Base-by-base conservation (phyloP, 1,140 invertebrate genomes). In the Leptinotarsa lineolata region DNA sequence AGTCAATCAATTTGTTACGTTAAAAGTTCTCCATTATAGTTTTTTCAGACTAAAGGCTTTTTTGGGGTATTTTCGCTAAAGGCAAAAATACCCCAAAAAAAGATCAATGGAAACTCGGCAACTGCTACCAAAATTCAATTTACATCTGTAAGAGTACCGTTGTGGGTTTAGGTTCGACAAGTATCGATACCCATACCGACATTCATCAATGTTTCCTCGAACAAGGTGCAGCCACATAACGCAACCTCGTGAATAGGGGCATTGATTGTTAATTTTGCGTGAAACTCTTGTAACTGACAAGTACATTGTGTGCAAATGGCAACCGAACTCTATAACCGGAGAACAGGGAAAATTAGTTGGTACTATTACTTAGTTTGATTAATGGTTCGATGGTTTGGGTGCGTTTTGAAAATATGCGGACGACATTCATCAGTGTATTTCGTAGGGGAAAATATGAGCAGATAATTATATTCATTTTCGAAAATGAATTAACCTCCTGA, bases 201-300 rank as follows among this genome's bases (percentile, higher is more conserved):
- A 18, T 54, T 16, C n/a, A 54, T 54, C 48, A 54, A 54, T 54
- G 48, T 54, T 18, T 54, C 6, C n/a, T 54, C 48, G 48, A 54
- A 54, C 15, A 54, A 54, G 48, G 48, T 54, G 48, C 48, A 54
- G 48, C 48, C 5, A 54, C 16, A 54, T 54, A 54, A 54, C 48
- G 48, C n/a, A 54, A 54, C 48, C 48, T 16, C 48, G n/a, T 54
- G 15, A 54, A 54, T 54, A 54, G n/a, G 48, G 15, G 15, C n/a
- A 54, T 54, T 54, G 48, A 54, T 54, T 54, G 48, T 54, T 54
- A 54, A 54, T 54, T 54, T 54, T 18, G 48, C 48, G 16, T 54
- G 48, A 54, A 54, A 54, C 48, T 18, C 48, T 54, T 54, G 48
- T 54, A 54, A 54, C 48, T 54, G 48, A 54, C 48, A 54, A 18